Evolutionary conservation across 2,113 vertebrate genomes (phyloP).

Genomic region (Formicarius rufipectus): DNA sequence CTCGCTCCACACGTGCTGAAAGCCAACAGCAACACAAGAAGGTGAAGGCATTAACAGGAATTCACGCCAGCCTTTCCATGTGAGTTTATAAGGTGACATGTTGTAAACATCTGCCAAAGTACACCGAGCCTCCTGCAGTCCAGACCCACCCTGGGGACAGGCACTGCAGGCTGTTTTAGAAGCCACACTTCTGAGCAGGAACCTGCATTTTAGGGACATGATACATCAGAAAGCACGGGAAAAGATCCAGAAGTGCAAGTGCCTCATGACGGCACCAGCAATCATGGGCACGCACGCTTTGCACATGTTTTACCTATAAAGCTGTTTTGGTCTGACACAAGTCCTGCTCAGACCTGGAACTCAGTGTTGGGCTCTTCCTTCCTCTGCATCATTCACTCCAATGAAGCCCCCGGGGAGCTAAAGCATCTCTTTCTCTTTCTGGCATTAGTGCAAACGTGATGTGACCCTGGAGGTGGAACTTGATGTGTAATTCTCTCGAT

Average conservation of each 20-base stretch:
- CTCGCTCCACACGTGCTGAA: conserved; percentile 97
- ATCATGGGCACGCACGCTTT: rapidly evolving
- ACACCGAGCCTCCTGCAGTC: not conserved
- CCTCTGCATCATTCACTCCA: not conserved
- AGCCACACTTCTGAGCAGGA: not conserved
- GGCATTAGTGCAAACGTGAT: not conserved
- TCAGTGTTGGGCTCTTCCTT: not conserved
- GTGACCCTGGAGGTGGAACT: not conserved
- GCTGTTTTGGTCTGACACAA: not conserved
- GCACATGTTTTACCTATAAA: rapidly evolving
- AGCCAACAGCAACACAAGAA: conserved; percentile 29
- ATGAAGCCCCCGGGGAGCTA: not conserved
- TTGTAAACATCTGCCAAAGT: not conserved
- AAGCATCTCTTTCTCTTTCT: not conserved
- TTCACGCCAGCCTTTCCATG: not conserved
- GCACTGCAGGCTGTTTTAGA: not conserved
- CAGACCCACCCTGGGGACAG: rapidly evolving
- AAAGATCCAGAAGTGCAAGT: not conserved
- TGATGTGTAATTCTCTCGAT: not conserved
- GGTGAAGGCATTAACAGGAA: conserved; percentile 16
- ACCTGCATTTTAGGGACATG: not conserved
- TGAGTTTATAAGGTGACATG: not conserved
- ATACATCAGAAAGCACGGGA: not conserved
- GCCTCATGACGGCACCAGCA: not conserved
- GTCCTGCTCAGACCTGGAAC: not conserved